Conservation (phyloP, 2,113 vertebrate species). For the Pongo pygmaeus region DNA sequence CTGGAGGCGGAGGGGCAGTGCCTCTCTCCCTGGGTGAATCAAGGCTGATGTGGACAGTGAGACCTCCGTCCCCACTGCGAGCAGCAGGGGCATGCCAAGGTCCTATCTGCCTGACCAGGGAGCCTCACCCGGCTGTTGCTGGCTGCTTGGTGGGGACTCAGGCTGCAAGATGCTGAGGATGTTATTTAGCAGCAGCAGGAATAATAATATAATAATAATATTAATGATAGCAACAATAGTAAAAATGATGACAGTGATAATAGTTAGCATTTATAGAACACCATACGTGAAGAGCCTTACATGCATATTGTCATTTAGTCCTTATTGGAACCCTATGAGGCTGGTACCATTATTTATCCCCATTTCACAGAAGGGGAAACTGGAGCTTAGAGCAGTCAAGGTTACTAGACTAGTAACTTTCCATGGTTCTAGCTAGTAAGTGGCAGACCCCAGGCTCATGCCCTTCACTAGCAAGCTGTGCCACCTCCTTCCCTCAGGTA, state of each 20-base stretch:
- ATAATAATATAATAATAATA: background rate
- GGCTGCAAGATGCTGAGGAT: background rate
- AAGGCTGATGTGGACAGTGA: background rate
- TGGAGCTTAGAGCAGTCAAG: background rate
- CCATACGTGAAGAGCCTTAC: background rate
- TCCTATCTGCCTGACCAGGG: background rate
- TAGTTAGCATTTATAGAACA: background rate
- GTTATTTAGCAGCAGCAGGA: background rate
- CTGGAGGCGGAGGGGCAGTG: background rate
- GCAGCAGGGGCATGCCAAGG: background rate
- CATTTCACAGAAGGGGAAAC: background rate
- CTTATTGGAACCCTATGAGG: background rate
- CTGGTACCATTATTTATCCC: background rate
- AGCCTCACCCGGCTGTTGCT: background rate
- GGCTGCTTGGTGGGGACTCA: background rate
- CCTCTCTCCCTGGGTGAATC: background rate
- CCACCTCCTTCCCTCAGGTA: background rate
- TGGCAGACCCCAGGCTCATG: background rate
- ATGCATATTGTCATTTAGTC: background rate
- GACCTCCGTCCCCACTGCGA: accelerated
- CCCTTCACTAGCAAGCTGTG: background rate
- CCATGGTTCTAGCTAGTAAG: background rate
- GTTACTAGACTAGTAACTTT: background rate
- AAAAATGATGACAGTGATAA: background rate
- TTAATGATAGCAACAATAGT: too few relatives aligned